A percentile compares a stretch with the other conserved stretches of the same genome.
Evolutionary conservation across 1,140 invertebrate genomes (phyloP).

Genomic region (Cotesia typhae): DNA sequence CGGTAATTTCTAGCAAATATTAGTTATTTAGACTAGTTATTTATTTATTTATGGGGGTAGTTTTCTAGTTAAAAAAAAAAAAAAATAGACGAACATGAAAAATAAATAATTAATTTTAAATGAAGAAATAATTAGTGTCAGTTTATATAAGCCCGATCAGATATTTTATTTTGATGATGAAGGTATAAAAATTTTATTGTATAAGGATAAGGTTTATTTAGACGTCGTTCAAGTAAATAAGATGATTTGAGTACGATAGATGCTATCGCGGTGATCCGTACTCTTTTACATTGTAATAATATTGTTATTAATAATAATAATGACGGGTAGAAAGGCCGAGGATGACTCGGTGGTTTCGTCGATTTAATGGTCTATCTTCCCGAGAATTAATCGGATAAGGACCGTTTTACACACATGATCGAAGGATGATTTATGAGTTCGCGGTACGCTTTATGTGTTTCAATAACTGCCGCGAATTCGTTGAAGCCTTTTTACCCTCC

Average conservation of each 20-base stretch:
- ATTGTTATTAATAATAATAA: slow-evolving; percentile 2
- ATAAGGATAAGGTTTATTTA: slow-evolving; percentile 44
- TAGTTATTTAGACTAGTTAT: slow-evolving; percentile 40
- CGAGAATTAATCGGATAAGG: background rate
- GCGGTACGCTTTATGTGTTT: slow-evolving; percentile 6
- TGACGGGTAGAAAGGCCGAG: slow-evolving; percentile 40
- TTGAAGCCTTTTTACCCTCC: no score
- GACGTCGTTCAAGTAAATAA: slow-evolving; percentile 54
- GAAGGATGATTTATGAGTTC: slow-evolving; percentile 56
- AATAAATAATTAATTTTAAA: no score
- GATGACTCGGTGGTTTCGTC: slow-evolving; percentile 47
- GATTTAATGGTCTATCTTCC: slow-evolving; percentile 18
- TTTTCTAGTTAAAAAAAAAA: no score
- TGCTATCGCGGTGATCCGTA: background rate
- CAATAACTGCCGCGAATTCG: background rate
- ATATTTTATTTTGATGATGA: no score
- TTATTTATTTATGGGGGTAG: slow-evolving; percentile 5
- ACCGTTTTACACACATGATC: slow-evolving; percentile 43
- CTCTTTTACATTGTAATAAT: no score
- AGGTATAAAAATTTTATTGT: slow-evolving; percentile 10
- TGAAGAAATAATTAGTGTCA: slow-evolving; percentile 29
- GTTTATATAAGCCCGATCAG: background rate
- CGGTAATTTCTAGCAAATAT: slow-evolving; percentile 41
- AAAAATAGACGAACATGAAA: no score
- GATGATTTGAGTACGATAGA: slow-evolving; percentile 44